A percentile compares a stretch with the other conserved stretches of the same genome.
phyloP scores from a whole-genome alignment of 1,140 invertebrate genomes.

The Drosophila trapezifrons region DNA sequence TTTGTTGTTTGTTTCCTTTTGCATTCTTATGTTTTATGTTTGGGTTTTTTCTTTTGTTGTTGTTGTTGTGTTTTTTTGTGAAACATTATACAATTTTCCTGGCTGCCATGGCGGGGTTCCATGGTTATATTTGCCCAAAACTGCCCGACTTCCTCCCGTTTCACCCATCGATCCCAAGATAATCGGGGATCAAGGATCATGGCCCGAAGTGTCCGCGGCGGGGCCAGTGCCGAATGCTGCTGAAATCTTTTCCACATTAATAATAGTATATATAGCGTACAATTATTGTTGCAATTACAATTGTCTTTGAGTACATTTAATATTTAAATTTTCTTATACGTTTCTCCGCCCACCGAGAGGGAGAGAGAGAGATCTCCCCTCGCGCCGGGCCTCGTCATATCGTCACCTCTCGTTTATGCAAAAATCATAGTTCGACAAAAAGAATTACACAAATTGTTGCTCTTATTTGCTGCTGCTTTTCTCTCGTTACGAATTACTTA shows the following conservation, averaged over 20 bases:
- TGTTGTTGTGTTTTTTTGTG: constrained; percentile 46
- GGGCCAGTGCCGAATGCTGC: constrained; percentile 50
- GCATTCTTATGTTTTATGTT: constrained; percentile 74
- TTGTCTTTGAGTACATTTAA: constrained; percentile 84
- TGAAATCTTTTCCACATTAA: constrained; percentile 66
- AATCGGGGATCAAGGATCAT: constrained; percentile 4
- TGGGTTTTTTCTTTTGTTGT: constrained; percentile 37
- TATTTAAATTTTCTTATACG: constrained; percentile 74
- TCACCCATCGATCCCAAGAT: constrained; percentile 9
- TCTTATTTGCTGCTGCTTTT: constrained; percentile 40
- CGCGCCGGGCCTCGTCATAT: constrained; percentile 2
- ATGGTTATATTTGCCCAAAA: constrained; percentile 11
- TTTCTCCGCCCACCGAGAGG: constrained; percentile 51
- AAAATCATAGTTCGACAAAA: constrained; percentile 80
- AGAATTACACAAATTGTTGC: constrained; percentile 67
- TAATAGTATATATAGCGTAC: constrained; percentile 83
- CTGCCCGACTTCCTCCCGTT: not conserved
- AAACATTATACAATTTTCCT: constrained; percentile 74
- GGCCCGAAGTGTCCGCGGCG: not conserved
- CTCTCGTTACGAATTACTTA: constrained; percentile 30
- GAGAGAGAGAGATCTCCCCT: constrained; percentile 14
- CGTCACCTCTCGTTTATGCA: constrained; percentile 44
- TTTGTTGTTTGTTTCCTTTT: constrained; percentile 42
- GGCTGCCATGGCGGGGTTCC: constrained; percentile 15
- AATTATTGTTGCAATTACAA: constrained; percentile 84